Base-by-base conservation (phyloP, 2,888 invertebrate species). In the Flexamia atlantica region DNA sequence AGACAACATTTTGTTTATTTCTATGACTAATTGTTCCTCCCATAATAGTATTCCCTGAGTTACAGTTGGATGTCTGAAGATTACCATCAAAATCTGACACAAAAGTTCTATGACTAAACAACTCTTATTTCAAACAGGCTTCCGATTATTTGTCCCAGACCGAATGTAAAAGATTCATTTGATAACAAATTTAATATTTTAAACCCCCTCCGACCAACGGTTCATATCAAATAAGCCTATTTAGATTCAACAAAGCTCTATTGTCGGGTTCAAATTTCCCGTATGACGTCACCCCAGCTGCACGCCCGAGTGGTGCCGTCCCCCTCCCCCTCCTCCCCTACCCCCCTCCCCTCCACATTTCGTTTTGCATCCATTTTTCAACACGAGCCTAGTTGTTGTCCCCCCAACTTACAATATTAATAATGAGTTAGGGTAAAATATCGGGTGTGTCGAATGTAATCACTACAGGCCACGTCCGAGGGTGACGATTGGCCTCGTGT, bases 391-490 rank as follows among this genome's bases (percentile, higher is more conserved):
- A 32, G 79, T 79, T 79, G 74, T 64, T 72, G 72, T 79, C 32
- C 46, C 57, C 50, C 50, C 32, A 57, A 79, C 25, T 57, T 57
- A 57, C 32, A 57, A 79, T 79, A 79, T 79, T 79, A 79, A 79
- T 79, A 79, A 79, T 79, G 79, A 79, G 79, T 53, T 79, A 79
- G 79, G 79, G 79, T 79, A 79, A 79, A 79, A 57, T 79, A 79
- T 79, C 79, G 79, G 79, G 79, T 57, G 79, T 79, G 79, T 79
- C 79, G 79, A 79, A 79, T 79, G 79, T 79, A 79, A 79, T 79
- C 79, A 57, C 57, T 30, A 36, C 76, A 40, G 76, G 76, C 42
- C 70, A n/a, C 30, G 74, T 74, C 28, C 50, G 28, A n/a, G 20
- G 28, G 40, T 9, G 50, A 28, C 30, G 79, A 79, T 79, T 79